Conservation (phyloP, 2,113 vertebrate genomes). For the Carlito syrichta region DNA sequence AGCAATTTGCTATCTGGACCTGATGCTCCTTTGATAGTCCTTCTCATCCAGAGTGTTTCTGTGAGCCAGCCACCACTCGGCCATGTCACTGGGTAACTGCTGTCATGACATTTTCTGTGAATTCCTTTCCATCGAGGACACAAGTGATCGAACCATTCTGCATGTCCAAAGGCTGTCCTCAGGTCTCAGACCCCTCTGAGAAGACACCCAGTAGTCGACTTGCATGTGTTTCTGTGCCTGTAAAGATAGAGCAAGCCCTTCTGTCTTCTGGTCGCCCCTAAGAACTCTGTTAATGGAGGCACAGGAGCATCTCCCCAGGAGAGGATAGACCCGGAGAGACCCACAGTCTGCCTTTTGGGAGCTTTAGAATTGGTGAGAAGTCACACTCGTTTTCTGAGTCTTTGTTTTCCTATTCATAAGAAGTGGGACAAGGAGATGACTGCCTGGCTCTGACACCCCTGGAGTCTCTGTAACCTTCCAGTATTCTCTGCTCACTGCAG, state of each 20-base stretch:
- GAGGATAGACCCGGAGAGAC: not conserved
- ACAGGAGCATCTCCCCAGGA: not conserved
- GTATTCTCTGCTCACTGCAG: not conserved
- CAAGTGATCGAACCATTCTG: not conserved
- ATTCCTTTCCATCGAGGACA: not conserved
- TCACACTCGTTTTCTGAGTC: not conserved
- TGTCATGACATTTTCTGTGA: not conserved
- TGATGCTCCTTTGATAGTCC: slow-evolving; percentile 16
- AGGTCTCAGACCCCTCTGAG: not conserved
- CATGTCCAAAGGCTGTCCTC: not conserved
- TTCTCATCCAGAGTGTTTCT: not conserved
- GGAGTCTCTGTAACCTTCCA: not conserved
- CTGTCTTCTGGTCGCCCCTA: not conserved
- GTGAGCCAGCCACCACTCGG: not conserved
- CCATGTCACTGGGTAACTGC: not conserved
- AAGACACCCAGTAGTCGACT: not conserved
- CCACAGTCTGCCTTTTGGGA: not conserved
- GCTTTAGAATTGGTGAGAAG: not conserved
- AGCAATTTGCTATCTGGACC: slow-evolving; percentile 19
- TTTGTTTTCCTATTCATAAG: not conserved
- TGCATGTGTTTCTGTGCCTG: not conserved
- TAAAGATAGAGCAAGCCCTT: not conserved
- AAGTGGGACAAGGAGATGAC: not conserved
- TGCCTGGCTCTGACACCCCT: not conserved
- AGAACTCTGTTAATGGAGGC: not conserved